Base-by-base conservation (phyloP, 2,797 vertebrate genomes). In the Galago senegalensis region DNA sequence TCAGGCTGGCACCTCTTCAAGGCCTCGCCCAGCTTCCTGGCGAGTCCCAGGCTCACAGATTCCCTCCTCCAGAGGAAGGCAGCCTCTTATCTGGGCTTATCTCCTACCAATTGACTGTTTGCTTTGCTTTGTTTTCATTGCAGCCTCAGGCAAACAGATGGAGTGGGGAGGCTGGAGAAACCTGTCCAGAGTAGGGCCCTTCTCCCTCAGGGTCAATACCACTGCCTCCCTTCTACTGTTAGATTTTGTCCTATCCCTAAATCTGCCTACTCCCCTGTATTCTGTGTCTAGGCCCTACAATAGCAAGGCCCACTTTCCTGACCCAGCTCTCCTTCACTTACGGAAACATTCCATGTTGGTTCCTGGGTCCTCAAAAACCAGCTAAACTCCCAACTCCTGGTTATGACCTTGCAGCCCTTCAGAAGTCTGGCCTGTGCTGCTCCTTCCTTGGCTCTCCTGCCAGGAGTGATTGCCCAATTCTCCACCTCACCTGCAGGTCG, bases 21-120 rank as follows among this genome's bases (percentile, higher is more conserved):
- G 97, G 97, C 95, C 97, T 96, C 92, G 92, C 94, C 94, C 83
- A 56, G 95, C 88, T 96, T 96, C 99, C 94, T 97, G 96, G 89
- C 43, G 4, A 70, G 79, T 23, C 87, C 87, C 1, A 1, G 87
- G 43, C 92, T 76, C 31, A 31, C 81, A 5, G 79, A 69, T 92
- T 94, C 80, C 87, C 89, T 94, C 93, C 96, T 95, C 80, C 67
- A 37, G 86, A 95, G 97, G 96, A 97, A 97, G 88, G 96, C 92
- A 63, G 96, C 53, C 80, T 96, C 96, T 97, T 96, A 97, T 97
- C 97, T 76, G 89, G 79, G 83, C 94, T 97, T 97, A 97, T 97
- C 97, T 97, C 93, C 94, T 96, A 94, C 96, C 96, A 94, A 96
- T 75, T 40, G 53, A 94, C 89, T 96, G 92, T 96, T 95, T 94